Evolutionary conservation across 2,113 vertebrate species (phyloP).

Genomic region (Eudyptes chrysolophus): DNA sequence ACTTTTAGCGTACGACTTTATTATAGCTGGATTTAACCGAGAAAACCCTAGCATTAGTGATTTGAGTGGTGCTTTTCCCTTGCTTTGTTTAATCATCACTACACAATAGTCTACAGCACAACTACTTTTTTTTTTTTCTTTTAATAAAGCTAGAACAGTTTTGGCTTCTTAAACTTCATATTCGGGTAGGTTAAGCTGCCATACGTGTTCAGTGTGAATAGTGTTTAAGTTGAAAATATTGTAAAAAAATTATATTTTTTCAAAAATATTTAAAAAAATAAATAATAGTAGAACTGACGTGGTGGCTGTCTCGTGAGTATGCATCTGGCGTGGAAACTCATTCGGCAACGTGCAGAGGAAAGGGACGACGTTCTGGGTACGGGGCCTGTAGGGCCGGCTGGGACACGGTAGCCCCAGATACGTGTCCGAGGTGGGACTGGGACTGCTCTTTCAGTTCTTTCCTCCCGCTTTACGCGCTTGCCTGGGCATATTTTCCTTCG

Average conservation of each 20-base stretch:
- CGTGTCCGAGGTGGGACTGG: not conserved
- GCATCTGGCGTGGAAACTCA: not conserved
- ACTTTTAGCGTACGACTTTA: constrained; percentile 21
- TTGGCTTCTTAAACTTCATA: constrained; percentile 84
- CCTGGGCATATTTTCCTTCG: rapidly evolving
- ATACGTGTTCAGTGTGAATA: constrained; percentile 87
- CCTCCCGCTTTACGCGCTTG: rapidly evolving
- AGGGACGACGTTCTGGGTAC: rapidly evolving
- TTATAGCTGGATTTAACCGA: constrained; percentile 52
- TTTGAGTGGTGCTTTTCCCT: constrained; percentile 81
- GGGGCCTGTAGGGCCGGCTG: not conserved
- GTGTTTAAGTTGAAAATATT: constrained; percentile 92
- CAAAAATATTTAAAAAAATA: constrained; percentile 94
- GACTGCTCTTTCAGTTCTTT: not conserved
- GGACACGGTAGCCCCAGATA: rapidly evolving
- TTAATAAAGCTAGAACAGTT: constrained; percentile 82
- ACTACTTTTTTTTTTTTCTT: constrained; percentile 64
- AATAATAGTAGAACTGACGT: constrained; percentile 87
- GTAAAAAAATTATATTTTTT: constrained; percentile 91
- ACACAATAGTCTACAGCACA: constrained; percentile 81
- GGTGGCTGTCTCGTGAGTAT: constrained; percentile 56
- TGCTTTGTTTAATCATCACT: constrained; percentile 81
- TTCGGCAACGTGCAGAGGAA: not conserved
- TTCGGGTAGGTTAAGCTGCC: constrained; percentile 82
- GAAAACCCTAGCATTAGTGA: constrained; percentile 58